Percentiles rank a stretch among this genome's conserved stretches.
phyloP scores from a whole-genome alignment of 2,113 vertebrate species.

The Ivindomyrus marchei region DNA sequence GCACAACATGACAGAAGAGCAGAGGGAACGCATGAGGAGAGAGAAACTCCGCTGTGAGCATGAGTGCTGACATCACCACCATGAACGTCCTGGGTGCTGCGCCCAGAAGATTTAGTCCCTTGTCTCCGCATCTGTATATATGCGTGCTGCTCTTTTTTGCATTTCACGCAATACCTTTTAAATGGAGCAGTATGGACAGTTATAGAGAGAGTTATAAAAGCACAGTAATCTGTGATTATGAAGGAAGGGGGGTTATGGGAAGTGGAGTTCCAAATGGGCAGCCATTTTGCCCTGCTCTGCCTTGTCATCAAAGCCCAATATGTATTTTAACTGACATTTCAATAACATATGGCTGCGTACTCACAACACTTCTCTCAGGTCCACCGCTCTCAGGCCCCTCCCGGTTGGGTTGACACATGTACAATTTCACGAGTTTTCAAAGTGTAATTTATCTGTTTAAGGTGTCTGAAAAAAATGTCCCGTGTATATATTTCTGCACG shows the following conservation, averaged over 20 bases:
- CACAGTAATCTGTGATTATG: background rate
- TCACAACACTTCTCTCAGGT: no score
- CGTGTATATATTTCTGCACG: no score
- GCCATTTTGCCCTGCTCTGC: background rate
- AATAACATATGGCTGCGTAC: background rate
- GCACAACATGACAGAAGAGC: constrained; percentile 59
- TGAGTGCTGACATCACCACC: background rate
- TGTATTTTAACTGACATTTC: background rate
- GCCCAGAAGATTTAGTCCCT: background rate
- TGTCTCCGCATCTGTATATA: background rate
- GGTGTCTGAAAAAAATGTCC: no score
- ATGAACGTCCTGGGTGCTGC: background rate
- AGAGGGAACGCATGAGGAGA: constrained; percentile 67
- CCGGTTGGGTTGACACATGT: no score
- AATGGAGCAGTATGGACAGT: background rate
- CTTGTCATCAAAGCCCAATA: background rate
- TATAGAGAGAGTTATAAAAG: background rate
- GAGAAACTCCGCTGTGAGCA: constrained; percentile 84
- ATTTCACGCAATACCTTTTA: background rate
- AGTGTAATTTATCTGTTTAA: no score
- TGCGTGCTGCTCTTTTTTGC: background rate
- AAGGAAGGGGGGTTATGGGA: background rate
- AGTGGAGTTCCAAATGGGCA: background rate
- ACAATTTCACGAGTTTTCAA: no score
- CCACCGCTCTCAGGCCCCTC: no score